phyloP scores from a whole-genome alignment of 2,888 invertebrate genomes.

The Linyphia triangularis region DNA sequence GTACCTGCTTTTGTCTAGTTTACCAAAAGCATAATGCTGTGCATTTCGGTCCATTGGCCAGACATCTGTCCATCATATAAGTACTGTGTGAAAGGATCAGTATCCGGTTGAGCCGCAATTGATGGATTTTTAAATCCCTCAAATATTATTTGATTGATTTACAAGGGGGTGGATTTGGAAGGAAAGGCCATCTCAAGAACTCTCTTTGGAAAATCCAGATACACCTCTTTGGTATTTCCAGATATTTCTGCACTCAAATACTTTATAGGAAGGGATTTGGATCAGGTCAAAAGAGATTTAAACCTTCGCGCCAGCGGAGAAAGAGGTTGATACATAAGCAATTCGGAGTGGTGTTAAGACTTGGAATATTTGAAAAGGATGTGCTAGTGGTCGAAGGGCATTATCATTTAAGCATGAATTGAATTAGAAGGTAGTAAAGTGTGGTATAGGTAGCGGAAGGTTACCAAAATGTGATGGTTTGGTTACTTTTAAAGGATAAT shows the following conservation, averaged over 20 bases:
- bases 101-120: not conserved
- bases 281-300: not conserved
- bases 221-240: no score
- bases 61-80: not conserved
- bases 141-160: conserved; percentile 3
- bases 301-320: not conserved
- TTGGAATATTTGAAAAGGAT: not conserved
- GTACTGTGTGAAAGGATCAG: not conserved
- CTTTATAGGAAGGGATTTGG: no score
- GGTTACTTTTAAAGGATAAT: no score
- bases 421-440: not conserved
- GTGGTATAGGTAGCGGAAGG: no score
- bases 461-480: no score
- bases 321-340: not conserved
- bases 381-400: not conserved
- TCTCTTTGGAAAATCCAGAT: not conserved
- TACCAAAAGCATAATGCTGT: no score
- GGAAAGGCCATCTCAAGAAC: not conserved
- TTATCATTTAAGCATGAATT: not conserved
- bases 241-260: no score
- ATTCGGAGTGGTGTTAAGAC: not conserved
- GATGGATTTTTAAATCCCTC: not conserved
- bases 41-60: not conserved
- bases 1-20: no score
- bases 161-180: not conserved